Evolutionary conservation across 2,113 vertebrate species (phyloP).

Genomic region (Peromyscus leucopus): DNA sequence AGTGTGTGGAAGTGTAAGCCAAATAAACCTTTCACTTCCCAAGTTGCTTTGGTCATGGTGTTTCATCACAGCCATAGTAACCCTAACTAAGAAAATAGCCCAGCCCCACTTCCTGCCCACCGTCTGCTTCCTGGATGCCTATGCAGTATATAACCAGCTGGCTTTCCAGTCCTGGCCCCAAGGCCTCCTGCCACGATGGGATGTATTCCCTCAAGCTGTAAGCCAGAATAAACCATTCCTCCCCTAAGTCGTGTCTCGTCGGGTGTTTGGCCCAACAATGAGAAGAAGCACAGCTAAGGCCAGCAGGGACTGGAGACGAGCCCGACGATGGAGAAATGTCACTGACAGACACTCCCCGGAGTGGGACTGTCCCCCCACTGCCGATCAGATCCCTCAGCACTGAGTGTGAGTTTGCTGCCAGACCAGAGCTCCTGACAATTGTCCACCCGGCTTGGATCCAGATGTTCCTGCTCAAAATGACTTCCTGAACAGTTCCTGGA

Average conservation of each 20-base stretch:
- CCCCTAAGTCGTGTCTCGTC: background rate
- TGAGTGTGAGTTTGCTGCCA: background rate
- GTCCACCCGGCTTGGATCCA: background rate
- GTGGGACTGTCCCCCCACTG: fast-evolving
- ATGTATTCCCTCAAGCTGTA: background rate
- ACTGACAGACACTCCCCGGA: background rate
- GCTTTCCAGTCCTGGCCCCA: background rate
- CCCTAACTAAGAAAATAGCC: background rate
- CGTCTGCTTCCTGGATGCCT: background rate
- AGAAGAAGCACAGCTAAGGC: too few species aligned
- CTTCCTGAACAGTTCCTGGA: background rate
- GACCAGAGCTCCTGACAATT: background rate
- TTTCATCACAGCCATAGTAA: too few species aligned
- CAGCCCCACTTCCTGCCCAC: background rate
- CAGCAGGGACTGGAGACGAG: background rate
- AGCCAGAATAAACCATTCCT: background rate
- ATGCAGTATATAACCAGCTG: background rate
- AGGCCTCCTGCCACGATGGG: background rate
- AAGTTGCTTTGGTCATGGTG: background rate
- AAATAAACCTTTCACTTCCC: background rate
- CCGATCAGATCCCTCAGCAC: too few species aligned
- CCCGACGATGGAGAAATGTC: background rate
- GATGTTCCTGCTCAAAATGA: background rate
- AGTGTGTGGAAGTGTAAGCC: background rate
- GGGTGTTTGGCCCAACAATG: background rate